Conservation (phyloP, 2,113 vertebrate genomes). For the Hirundichthys speculiger region DNA sequence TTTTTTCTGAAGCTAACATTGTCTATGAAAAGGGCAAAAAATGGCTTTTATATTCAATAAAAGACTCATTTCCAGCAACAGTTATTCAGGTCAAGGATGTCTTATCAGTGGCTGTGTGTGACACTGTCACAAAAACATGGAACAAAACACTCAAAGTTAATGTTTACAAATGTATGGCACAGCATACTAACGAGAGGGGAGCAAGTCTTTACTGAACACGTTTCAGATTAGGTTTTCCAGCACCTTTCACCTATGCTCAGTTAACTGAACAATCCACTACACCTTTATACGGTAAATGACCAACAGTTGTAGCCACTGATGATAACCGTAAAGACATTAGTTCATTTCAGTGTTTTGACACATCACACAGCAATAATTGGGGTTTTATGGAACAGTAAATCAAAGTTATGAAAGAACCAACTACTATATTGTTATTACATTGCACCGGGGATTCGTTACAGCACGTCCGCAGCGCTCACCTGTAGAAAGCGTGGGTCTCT, state of each 20-base stretch:
- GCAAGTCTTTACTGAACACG: constrained; percentile 1
- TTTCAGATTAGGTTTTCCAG: constrained; percentile 7
- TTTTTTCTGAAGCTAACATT: background rate
- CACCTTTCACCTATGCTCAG: background rate
- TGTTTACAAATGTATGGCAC: constrained; percentile 9
- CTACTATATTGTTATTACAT: too few species aligned
- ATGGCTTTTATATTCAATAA: background rate
- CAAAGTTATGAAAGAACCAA: too few species aligned
- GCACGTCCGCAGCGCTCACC: constrained; percentile 73
- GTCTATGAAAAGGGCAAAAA: background rate
- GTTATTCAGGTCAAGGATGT: constrained; percentile 1
- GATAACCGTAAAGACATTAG: too few species aligned
- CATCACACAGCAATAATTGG: too few species aligned
- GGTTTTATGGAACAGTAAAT: too few species aligned
- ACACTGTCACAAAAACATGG: background rate
- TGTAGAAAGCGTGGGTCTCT: constrained; percentile 97
- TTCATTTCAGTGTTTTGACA: too few species aligned
- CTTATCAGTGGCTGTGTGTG: background rate
- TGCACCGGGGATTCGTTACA: too few species aligned
- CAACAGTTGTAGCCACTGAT: background rate
- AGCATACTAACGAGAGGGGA: constrained; percentile 21
- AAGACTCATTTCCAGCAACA: constrained; percentile 2
- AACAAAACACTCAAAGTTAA: background rate
- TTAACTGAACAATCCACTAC: background rate
- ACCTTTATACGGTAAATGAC: background rate